Base-by-base conservation (phyloP, 2,797 vertebrate species). In the Miichthys miiuy region DNA sequence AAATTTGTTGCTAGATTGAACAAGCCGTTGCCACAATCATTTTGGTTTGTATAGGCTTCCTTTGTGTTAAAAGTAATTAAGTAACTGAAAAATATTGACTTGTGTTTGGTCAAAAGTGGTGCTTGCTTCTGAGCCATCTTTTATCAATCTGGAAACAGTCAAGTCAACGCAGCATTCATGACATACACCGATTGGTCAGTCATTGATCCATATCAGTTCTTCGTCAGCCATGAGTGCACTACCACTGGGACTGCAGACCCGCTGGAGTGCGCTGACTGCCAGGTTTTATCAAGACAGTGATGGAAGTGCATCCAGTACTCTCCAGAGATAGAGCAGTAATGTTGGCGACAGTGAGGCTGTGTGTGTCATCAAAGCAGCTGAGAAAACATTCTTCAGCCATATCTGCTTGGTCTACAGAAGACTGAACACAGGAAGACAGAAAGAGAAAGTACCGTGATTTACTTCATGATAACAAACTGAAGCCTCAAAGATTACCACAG, bases 131-230 rank as follows among this genome's bases (percentile, higher is more conserved):
- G 52, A 21, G 27, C 46, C 34, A 41, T 17, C 17, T 52, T 16
- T 54, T 5, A 27, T 71, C 41, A 27, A 30, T 20, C 62, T 44
- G 27, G 47, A 69, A 42, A 72, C 64, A 66, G 66, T 38, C 34
- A 72, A 71, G 62, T 57, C 21, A 62, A 41, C 42, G 50, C 50
- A 65, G 27, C 30, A 54, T 38, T 54, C 2, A 8, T 38, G 16
- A 68, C 68, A 68, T 17, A 20, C 57, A n/a, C 41, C 50, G 54
- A 8, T 41, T 69, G 75, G 68, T 68, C 27, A 50, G 46, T 63
- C 25, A 80, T 67, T 13, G 72, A 84, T 86, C 70, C 52, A 48
- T 50, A 82, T 75, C 64, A 47, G 50, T 62, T 69, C 5, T 23
- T 67, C 56, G 12, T 69, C 58, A 75, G 50, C 65, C 75, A 62